Evolutionary conservation across 2,888 invertebrate species (phyloP).

Genomic region (Xylophagus ater): DNA sequence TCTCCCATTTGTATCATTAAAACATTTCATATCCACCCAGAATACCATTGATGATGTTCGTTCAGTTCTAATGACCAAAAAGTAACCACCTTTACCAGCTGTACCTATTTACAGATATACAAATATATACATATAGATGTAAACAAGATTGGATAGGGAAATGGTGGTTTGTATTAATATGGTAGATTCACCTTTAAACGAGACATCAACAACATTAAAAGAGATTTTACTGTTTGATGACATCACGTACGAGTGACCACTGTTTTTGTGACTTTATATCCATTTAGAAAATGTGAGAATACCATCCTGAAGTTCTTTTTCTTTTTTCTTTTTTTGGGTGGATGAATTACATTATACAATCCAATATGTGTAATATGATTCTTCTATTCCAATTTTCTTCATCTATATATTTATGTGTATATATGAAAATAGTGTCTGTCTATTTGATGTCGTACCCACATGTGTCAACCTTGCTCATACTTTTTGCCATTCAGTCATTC

Average conservation of each 20-base stretch:
- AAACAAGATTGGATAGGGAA: no score
- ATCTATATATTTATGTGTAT: not conserved
- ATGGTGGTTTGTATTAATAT: no score
- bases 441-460: not conserved
- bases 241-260: slow-evolving; percentile 6
- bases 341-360: not conserved
- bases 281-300: not conserved
- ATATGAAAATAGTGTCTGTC: not conserved
- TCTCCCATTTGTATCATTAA: no score
- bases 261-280: slow-evolving; percentile 3
- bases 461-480: not conserved
- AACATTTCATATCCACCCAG: no score
- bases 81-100: no score
- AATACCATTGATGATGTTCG: no score
- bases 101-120: no score
- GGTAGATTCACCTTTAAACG: slow-evolving; percentile 5
- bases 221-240: slow-evolving; percentile 7
- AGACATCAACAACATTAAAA: slow-evolving; percentile 4
- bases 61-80: no score
- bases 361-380: not conserved
- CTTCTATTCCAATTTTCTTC: not conserved
- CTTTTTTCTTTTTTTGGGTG: not conserved
- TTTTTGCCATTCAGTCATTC: no score
- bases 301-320: not conserved
- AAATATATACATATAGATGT: no score